These are phyloP conservation scores for Limnephilus lunatus DNA, from an alignment of 2,888 invertebrate species.

Conservation along the genomic window DNA sequence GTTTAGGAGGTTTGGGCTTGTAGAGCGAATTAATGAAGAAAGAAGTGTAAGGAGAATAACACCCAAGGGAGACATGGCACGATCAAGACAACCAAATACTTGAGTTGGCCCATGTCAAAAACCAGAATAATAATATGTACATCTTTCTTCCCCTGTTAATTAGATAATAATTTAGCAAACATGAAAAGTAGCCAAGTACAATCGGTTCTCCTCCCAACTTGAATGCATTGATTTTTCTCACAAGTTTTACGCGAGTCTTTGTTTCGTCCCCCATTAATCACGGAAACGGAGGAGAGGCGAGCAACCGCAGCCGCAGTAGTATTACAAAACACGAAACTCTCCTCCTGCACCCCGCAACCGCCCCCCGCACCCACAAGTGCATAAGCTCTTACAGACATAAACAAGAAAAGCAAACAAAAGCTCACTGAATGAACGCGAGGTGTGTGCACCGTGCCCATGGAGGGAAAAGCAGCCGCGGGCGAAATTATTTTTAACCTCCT, in stretches of 20 bases:
- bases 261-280: conserved; percentile 15
- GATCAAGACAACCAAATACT: too few species aligned
- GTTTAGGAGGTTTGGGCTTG: too few species aligned
- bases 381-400: conserved; percentile 10
- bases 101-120: too few species aligned
- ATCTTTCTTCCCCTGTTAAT: too few species aligned
- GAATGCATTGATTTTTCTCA: not conserved
- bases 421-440: conserved; percentile 26
- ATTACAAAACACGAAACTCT: conserved; percentile 9
- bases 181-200: not conserved
- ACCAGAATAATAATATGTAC: too few species aligned
- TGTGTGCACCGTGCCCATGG: not conserved
- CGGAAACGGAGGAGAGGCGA: not conserved
- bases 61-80: too few species aligned
- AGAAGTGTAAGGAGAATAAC: too few species aligned
- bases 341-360: not conserved
- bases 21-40: too few species aligned
- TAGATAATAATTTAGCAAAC: too few species aligned
- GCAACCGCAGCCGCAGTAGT: not conserved
- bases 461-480: conserved; percentile 20
- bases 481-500: conserved; percentile 32
- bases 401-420: conserved; percentile 3
- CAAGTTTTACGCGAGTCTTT: not conserved
- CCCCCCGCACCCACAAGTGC: not conserved
- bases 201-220: not conserved